Base-by-base conservation (phyloP, 2,888 invertebrate species). In the Schrankia costaestrigalis region DNA sequence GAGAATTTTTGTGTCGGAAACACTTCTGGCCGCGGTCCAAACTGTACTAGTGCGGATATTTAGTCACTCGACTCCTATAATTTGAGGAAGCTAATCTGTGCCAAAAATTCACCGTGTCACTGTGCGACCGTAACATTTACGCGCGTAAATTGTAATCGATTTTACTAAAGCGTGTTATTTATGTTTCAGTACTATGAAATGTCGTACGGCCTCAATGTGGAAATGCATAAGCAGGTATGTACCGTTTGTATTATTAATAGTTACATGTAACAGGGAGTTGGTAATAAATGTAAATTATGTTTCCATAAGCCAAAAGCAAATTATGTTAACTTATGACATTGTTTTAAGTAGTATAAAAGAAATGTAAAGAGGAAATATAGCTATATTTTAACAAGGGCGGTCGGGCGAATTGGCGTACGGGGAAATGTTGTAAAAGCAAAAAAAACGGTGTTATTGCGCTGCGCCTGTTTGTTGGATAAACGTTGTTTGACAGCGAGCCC, bases 171-270 rank as follows among this genome's bases (percentile, higher is more conserved):
- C 57, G 54, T 71, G 51, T 63, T 58, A 49, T 87, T 87, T 89
- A 74, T 89, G 85, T 95, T 94, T 71, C 94, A 97, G 96, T 97
- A 97, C 90, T 97, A 97, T 90, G 98, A 98, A 91, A 97, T 97
- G 97, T 97, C 97, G 37, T 97, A 97, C 89, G 97, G 97, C 68
- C 93, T 97, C 87, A 97, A 97, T 89, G 96, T 96, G 78, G 98
- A 98, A 90, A 96, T 97, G 96, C 97, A 97, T 88, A 97, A 97
- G 91, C 97, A 97, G 94, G 95, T 95, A 90, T 89, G 92, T 79
- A 55, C 49, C 8, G 28, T 45, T 35, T 19, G 40, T 46, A 25
- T 26, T 43, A 33, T 31, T 22, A 21, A 22, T 10, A 37, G 35
- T 23, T 18, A 13, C 25, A 11, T 3, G n/a, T 3, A 14, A n/a